Evolutionary conservation across 2,113 vertebrate genomes (phyloP).

Genomic region (Morone saxatilis): DNA sequence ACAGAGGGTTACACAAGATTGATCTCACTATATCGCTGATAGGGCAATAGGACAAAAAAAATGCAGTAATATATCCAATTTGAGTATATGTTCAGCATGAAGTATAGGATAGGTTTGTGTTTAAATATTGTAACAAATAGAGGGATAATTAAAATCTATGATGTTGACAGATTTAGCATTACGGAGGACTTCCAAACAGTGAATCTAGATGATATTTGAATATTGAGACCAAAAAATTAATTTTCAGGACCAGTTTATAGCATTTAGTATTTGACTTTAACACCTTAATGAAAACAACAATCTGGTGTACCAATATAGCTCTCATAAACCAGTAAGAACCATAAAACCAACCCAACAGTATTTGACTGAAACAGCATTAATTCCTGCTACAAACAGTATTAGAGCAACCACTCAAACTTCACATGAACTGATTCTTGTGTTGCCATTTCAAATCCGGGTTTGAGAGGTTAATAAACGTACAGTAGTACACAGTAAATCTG

Average conservation of each 20-base stretch:
- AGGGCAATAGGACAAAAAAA: neutral
- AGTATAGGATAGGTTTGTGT: neutral
- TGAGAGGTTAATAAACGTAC: conserved; percentile 9
- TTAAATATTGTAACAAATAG: conserved; percentile 11
- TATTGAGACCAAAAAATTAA: neutral
- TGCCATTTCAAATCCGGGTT: conserved; percentile 8
- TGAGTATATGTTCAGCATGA: neutral
- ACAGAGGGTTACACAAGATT: conserved; percentile 34
- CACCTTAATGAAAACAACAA: neutral
- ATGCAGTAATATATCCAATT: neutral
- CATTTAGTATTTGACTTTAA: conserved; percentile 10
- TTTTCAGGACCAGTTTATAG: conserved; percentile 12
- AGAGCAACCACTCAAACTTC: conserved; percentile 1
- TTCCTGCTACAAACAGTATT: neutral
- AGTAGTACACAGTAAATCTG: conserved; percentile 30
- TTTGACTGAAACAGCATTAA: neutral
- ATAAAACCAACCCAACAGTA: conserved; percentile 8
- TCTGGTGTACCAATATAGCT: conserved; percentile 13
- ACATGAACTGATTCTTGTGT: conserved; percentile 7
- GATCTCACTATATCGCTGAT: conserved; percentile 15
- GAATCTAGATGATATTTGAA: neutral
- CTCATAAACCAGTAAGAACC: conserved; percentile 10
- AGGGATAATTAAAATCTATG: neutral
- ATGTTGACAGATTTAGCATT: conserved; percentile 6
- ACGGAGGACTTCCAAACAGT: neutral